Conservation (phyloP, 2,797 vertebrate genomes). For the Onychomys leucogaster region DNA sequence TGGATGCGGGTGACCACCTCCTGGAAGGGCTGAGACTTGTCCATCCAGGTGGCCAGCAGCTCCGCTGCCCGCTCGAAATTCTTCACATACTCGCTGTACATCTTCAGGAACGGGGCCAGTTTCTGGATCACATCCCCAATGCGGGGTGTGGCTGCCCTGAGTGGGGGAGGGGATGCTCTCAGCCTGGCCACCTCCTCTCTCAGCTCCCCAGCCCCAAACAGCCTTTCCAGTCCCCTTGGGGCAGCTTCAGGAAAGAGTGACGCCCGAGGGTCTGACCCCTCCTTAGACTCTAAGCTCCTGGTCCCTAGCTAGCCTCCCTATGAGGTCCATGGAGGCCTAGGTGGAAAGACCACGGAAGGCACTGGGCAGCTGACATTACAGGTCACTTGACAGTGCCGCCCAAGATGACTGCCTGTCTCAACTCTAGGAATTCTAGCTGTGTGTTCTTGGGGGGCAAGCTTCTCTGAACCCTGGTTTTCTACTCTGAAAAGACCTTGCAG, state of each 20-base stretch:
- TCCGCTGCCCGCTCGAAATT: slow-evolving; percentile 93
- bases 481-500: not conserved
- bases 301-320: not conserved
- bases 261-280: not conserved
- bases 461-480: not conserved
- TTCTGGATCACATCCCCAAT: slow-evolving; percentile 93
- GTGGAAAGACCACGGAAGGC: not conserved
- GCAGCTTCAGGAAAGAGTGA: no score
- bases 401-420: not conserved
- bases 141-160: slow-evolving; percentile 89
- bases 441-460: no score
- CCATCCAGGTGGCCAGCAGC: slow-evolving; percentile 91
- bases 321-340: not conserved
- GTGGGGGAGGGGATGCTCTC: not conserved
- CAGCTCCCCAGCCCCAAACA: not conserved
- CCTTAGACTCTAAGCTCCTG: not conserved
- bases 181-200: not conserved
- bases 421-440: not conserved
- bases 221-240: not conserved
- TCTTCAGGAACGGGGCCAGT: slow-evolving; percentile 94
- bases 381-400: not conserved
- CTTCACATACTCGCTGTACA: slow-evolving; percentile 93
- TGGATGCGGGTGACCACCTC: slow-evolving; percentile 91
- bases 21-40: slow-evolving; percentile 91
- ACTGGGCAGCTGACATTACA: no score